A percentile compares a stretch with the other conserved stretches of the same genome.
These are phyloP conservation scores for Melieria omissa DNA, from an alignment of 2,888 invertebrate genomes.

Conservation along the genomic window DNA sequence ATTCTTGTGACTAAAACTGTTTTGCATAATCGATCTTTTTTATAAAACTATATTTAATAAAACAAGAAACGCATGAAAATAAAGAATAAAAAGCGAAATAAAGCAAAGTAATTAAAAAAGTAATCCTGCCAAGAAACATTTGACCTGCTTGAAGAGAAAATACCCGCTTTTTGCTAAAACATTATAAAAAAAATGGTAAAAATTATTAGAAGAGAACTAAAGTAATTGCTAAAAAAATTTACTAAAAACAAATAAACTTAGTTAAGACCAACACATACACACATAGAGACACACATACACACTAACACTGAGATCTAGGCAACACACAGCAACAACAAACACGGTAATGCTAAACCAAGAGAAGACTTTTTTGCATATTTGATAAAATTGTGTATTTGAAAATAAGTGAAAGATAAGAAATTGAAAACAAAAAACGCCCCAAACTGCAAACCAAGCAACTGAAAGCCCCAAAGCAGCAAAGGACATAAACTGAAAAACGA, in stretches of 20 bases:
- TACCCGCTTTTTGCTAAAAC: slow-evolving; percentile 61
- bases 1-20: slow-evolving; percentile 34
- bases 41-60: background rate
- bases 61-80: slow-evolving; percentile 10
- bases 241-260: slow-evolving; percentile 12
- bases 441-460: slow-evolving; percentile 4
- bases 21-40: slow-evolving; percentile 33
- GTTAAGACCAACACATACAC: slow-evolving; percentile 9
- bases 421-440: background rate
- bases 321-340: background rate
- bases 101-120: slow-evolving; percentile 48
- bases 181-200: slow-evolving; percentile 23
- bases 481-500: slow-evolving; percentile 1
- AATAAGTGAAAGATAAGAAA: slow-evolving; percentile 10
- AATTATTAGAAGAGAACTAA: slow-evolving; percentile 13
- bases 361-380: slow-evolving; percentile 44
- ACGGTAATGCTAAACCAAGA: slow-evolving; percentile 38
- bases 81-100: slow-evolving; percentile 42
- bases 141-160: slow-evolving; percentile 62
- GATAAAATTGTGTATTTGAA: slow-evolving; percentile 41
- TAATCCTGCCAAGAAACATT: slow-evolving; percentile 64
- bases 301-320: background rate
- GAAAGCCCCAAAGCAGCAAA: slow-evolving; percentile 39
- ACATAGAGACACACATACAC: slow-evolving; percentile 5
- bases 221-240: background rate